Evolutionary conservation across 2,113 vertebrate genomes (phyloP).

Genomic region (Porphyrio hochstetteri): DNA sequence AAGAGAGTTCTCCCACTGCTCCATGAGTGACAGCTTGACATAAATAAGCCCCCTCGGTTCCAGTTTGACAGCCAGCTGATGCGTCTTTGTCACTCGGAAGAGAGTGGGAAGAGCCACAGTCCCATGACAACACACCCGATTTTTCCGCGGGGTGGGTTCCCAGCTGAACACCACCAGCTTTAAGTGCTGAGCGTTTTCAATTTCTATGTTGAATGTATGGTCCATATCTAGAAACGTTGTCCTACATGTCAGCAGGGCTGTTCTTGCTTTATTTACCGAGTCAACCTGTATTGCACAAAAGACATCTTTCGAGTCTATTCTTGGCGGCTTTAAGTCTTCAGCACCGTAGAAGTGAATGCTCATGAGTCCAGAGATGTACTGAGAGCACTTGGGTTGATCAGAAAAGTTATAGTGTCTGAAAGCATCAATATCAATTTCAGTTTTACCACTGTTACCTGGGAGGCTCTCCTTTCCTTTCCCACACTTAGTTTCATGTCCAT

Average conservation of each 20-base stretch:
- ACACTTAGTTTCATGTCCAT: constrained; percentile 79
- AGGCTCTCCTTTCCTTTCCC: constrained; percentile 77
- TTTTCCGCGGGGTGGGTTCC: constrained; percentile 90
- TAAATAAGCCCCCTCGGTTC: constrained; percentile 96
- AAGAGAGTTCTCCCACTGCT: constrained; percentile 94
- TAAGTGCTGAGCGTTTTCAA: constrained; percentile 97
- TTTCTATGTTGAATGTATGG: constrained; percentile 97
- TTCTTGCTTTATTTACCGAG: constrained; percentile 95
- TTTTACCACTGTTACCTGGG: constrained; percentile 74
- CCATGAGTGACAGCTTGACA: constrained; percentile 93
- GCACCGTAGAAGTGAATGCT: constrained; percentile 96
- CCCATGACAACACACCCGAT: constrained; percentile 93
- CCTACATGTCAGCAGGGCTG: constrained; percentile 92
- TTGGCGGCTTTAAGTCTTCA: constrained; percentile 94
- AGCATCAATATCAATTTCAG: constrained; percentile 91
- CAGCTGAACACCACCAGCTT: constrained; percentile 97
- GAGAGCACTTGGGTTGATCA: constrained; percentile 93
- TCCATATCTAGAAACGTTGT: constrained; percentile 96
- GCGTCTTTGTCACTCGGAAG: constrained; percentile 88
- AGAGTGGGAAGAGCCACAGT: constrained; percentile 90
- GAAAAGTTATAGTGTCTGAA: constrained; percentile 95
- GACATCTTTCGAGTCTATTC: constrained; percentile 92
- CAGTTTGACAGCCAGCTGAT: constrained; percentile 93
- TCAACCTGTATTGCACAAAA: constrained; percentile 99
- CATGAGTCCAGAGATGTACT: constrained; percentile 96